Base-by-base conservation (phyloP, 2,888 invertebrate genomes). In the Calephelis perditalis region DNA sequence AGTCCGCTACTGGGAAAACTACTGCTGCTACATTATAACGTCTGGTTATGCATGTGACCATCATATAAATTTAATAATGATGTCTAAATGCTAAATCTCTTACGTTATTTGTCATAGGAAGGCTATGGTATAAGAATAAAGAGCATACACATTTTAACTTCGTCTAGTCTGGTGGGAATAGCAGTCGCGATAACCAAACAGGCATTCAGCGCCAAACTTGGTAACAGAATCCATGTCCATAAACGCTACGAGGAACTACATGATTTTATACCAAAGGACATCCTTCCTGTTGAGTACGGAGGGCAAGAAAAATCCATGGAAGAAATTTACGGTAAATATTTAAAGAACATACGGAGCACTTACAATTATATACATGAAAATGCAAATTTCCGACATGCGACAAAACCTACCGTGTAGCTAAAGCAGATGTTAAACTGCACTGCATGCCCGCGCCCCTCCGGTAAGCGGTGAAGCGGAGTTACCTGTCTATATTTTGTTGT, bases 51-150 rank as follows among this genome's bases (percentile, higher is more conserved):
- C 1, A 15, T 15, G 15, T 1, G 1, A 1, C 15, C 15, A 15
- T 1, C 15, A 15, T 1, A 15, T 15, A 15, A 15, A 1, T 15
- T 15, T 15, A 15, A 15, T 15, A 1, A 1, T 15, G 15, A 15
- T 15, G 1, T 15, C 15, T 15, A 1, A 1, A 15, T 15, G 15
- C 15, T 15, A 15, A 15, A 15, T 1, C 15, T 15, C 1, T 7
- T 44, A 10, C 26, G 3, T 40, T 15, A 40, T 49, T 47, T 15
- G 5, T 63, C 65, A 60, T 61, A 71, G 82, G 75, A 82, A 66
- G 78, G 79, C 4, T 82, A 70, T 36, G 77, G 77, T 5, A 69
- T 75, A 56, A 71, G 75, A 65, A 10, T 84, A 7, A 82, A 80
- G 64, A 75, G 73, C 0, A 72, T 85, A 7, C 77, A 82, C 56